Conservation (phyloP, 2,888 invertebrate genomes). For the Dilophus febrilis region DNA sequence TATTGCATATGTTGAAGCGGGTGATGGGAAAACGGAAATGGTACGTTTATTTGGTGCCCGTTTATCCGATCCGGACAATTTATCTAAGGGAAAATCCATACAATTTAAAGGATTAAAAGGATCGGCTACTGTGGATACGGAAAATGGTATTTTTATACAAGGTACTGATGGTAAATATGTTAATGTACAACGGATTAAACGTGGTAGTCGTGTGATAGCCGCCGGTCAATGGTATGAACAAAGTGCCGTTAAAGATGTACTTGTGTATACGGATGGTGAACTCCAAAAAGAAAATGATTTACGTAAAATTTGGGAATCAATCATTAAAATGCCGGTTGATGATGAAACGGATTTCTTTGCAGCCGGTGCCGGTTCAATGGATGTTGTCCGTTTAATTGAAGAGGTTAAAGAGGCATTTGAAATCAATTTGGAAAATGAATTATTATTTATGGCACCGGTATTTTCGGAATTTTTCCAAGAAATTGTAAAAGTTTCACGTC, state of each 20-base stretch:
- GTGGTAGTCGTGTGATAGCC: conserved; percentile 64
- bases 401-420: conserved; percentile 71
- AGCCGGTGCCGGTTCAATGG: conserved; percentile 95
- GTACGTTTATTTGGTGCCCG: conserved; percentile 66
- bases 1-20: conserved; percentile 37
- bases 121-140: conserved; percentile 51
- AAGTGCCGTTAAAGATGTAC: conserved; percentile 31
- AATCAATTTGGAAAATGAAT: conserved; percentile 68
- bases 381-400: conserved; percentile 78
- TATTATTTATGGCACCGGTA: conserved; percentile 82
- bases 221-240: conserved; percentile 64
- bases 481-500: conserved; percentile 50
- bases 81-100: conserved; percentile 35
- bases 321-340: conserved; percentile 57
- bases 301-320: conserved; percentile 64
- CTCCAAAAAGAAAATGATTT: conserved; percentile 44
- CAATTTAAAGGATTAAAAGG: conserved; percentile 50
- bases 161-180: conserved; percentile 65
- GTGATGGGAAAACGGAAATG: conserved; percentile 34
- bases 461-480: conserved; percentile 63
- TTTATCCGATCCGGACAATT: conserved; percentile 40
- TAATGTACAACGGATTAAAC: conserved; percentile 58
- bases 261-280: conserved; percentile 61
- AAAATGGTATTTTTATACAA: conserved; percentile 59
- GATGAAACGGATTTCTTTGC: conserved; percentile 81